Conservation (phyloP, 2,797 vertebrate genomes). For the Diplodus puntazzo region DNA sequence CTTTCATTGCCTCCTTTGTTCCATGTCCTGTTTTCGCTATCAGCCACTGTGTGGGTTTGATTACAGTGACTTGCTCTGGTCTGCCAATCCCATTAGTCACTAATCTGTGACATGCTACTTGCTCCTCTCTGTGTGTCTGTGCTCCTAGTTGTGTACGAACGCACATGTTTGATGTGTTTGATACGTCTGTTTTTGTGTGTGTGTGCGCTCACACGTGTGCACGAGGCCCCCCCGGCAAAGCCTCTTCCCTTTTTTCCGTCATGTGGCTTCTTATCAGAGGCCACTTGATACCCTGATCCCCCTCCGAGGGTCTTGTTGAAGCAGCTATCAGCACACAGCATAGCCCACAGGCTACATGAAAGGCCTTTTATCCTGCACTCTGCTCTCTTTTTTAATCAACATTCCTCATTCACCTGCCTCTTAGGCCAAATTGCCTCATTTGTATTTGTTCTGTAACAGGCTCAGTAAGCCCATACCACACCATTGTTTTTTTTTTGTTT, state of each 20-base stretch:
- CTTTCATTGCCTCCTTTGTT: slow-evolving; percentile 77
- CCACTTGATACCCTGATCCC: slow-evolving; percentile 76
- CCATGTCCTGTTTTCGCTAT: slow-evolving; percentile 73
- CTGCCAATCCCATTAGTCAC: slow-evolving; percentile 81
- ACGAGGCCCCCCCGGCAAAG: slow-evolving; percentile 38
- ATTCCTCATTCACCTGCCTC: slow-evolving; percentile 75
- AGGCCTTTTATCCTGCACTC: slow-evolving; percentile 76
- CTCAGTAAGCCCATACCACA: slow-evolving; percentile 39
- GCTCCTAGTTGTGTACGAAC: slow-evolving; percentile 47
- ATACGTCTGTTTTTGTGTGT: slow-evolving; percentile 60
- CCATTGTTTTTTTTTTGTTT: slow-evolving; percentile 9
- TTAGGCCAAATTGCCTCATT: slow-evolving; percentile 74
- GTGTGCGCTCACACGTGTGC: slow-evolving; percentile 36
- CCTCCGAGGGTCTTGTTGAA: slow-evolving; percentile 71
- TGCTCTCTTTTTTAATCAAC: slow-evolving; percentile 75
- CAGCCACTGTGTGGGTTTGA: slow-evolving; percentile 75
- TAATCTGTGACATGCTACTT: slow-evolving; percentile 80
- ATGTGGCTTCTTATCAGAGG: slow-evolving; percentile 73
- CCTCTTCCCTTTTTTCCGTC: slow-evolving; percentile 44
- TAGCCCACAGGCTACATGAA: slow-evolving; percentile 72
- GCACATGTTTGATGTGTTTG: slow-evolving; percentile 62
- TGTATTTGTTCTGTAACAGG: slow-evolving; percentile 58
- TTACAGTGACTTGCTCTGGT: slow-evolving; percentile 64
- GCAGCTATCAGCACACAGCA: slow-evolving; percentile 71
- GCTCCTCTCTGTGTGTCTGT: slow-evolving; percentile 50